Percentiles rank a stretch among this genome's conserved stretches.
These are phyloP conservation scores for Anoplophora glabripennis DNA, from an alignment of 1,140 invertebrate genomes.

Conservation along the genomic window DNA sequence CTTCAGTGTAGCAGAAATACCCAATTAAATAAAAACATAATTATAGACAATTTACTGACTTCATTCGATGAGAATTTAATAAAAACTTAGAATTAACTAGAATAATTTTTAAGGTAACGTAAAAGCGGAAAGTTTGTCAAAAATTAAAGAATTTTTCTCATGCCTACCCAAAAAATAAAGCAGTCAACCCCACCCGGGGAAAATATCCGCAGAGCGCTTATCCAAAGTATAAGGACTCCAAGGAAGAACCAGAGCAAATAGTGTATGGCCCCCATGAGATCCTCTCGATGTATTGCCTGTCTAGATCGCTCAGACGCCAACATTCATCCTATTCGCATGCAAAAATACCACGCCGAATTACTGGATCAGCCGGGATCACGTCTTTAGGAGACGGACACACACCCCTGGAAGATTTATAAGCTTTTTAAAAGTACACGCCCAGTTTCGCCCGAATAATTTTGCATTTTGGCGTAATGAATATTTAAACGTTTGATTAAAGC, in stretches of 20 bases:
- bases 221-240: not conserved
- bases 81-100: too few relatives aligned
- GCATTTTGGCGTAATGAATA: constrained; percentile 6
- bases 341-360: constrained; percentile 36
- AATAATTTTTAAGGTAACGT: too few relatives aligned
- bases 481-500: too few relatives aligned
- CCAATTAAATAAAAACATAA: too few relatives aligned
- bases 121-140: too few relatives aligned
- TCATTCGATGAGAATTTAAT: too few relatives aligned
- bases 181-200: too few relatives aligned
- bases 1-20: too few relatives aligned
- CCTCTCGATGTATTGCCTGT: constrained; percentile 39
- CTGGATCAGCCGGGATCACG: constrained; percentile 32
- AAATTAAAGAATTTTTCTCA: too few relatives aligned
- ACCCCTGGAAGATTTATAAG: constrained; percentile 33
- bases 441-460: constrained; percentile 2
- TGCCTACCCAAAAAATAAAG: too few relatives aligned
- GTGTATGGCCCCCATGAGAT: constrained; percentile 37
- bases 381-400: constrained; percentile 35
- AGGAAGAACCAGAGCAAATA: constrained; percentile 27
- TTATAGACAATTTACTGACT: too few relatives aligned
- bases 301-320: constrained; percentile 39
- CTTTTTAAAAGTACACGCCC: constrained; percentile 23
- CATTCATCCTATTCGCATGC: constrained; percentile 41
- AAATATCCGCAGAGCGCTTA: not conserved